Conservation (phyloP, 2,888 invertebrate species). For the Tetranychus piercei region DNA sequence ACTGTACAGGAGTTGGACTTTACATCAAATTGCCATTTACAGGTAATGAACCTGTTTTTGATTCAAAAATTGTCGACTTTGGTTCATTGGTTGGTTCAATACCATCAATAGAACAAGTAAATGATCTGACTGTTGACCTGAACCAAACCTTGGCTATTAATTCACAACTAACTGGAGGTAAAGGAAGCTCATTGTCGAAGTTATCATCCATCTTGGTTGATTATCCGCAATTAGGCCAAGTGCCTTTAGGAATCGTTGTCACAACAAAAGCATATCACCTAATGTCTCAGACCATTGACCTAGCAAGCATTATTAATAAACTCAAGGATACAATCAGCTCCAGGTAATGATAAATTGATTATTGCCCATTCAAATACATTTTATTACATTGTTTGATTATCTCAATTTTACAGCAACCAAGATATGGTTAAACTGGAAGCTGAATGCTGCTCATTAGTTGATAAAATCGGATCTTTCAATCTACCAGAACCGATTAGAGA, state of each 20-base stretch:
- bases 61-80: neutral
- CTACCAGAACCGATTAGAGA: neutral
- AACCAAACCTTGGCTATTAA: neutral
- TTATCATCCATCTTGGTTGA: conserved; percentile 16
- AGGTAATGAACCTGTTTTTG: neutral
- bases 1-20: neutral
- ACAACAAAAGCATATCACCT: conserved; percentile 18
- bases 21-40: neutral
- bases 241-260: conserved; percentile 19
- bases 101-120: neutral
- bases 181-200: conserved; percentile 17
- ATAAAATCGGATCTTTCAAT: neutral
- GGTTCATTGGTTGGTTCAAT: neutral
- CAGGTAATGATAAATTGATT: neutral
- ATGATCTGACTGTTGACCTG: neutral
- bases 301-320: neutral
- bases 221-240: neutral
- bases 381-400: neutral
- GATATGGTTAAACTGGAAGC: neutral
- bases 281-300: neutral
- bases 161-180: conserved; percentile 22
- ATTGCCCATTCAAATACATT: neutral
- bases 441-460: neutral
- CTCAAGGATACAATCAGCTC: neutral
- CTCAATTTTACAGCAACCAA: neutral